Percentiles rank a stretch among this genome's conserved stretches.
Evolutionary conservation across 2,888 invertebrate species (phyloP).

Genomic region (Unio pictorum): DNA sequence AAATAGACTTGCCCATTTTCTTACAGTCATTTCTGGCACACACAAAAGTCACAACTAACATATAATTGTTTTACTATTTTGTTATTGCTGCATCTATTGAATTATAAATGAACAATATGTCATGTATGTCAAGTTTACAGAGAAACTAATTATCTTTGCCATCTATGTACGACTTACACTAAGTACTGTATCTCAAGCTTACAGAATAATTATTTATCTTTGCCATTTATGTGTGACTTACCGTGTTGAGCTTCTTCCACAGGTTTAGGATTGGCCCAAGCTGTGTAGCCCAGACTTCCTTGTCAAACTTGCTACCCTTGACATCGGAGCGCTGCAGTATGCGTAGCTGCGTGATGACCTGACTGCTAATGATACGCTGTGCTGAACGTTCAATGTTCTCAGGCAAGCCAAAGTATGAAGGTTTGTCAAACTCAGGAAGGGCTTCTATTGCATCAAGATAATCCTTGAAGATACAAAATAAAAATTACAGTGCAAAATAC

Average conservation of each 20-base stretch:
- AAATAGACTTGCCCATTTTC: no score
- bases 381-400: slow-evolving; percentile 89
- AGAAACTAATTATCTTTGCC: background rate
- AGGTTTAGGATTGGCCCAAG: slow-evolving; percentile 82
- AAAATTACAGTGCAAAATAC: background rate
- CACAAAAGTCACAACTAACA: no score
- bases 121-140: background rate
- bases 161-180: background rate
- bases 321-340: slow-evolving; percentile 72
- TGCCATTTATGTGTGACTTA: slow-evolving; percentile 28
- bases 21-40: no score
- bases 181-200: background rate
- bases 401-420: slow-evolving; percentile 86
- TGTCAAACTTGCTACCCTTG: slow-evolving; percentile 73
- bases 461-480: slow-evolving; percentile 74
- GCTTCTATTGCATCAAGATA: slow-evolving; percentile 79
- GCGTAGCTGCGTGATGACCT: slow-evolving; percentile 79
- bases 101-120: no score
- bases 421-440: slow-evolving; percentile 82
- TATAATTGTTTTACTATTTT: no score
- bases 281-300: slow-evolving; percentile 77
- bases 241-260: slow-evolving; percentile 85
- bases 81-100: no score
- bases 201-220: no score
- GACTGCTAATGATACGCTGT: slow-evolving; percentile 79